A percentile compares a stretch with the other conserved stretches of the same genome.
phyloP scores from a whole-genome alignment of 2,113 vertebrate species.

The Raja brachyura region DNA sequence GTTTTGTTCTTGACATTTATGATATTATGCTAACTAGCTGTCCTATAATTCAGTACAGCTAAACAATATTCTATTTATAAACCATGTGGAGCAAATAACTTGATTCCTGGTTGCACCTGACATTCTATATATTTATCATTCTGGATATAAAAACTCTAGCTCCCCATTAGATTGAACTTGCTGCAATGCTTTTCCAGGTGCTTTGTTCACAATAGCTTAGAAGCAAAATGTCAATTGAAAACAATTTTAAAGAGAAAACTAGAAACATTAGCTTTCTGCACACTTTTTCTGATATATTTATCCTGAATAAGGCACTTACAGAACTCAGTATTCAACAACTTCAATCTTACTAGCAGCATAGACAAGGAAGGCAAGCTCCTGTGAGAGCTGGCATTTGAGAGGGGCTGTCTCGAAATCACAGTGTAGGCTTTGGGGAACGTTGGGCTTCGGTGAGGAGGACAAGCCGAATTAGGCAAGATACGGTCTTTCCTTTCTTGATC shows the following conservation, averaged over 20 bases:
- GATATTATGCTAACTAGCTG: not conserved
- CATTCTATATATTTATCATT: not conserved
- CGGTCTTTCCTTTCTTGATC: too few species aligned
- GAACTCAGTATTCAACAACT: not conserved
- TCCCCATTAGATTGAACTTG: not conserved
- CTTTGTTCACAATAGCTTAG: not conserved
- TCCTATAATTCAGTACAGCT: not conserved
- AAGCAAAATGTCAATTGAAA: not conserved
- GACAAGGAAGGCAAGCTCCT: too few species aligned
- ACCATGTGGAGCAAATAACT: not conserved
- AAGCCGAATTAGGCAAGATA: too few species aligned
- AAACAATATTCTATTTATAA: not conserved
- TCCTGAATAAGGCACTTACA: not conserved
- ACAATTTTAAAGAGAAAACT: not conserved
- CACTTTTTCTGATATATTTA: not conserved
- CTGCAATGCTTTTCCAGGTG: not conserved
- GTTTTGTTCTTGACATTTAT: not conserved
- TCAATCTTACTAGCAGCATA: too few species aligned
- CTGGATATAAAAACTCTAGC: not conserved
- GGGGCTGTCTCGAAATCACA: too few species aligned
- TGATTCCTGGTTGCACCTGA: not conserved
- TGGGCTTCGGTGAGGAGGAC: too few species aligned
- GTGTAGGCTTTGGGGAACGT: too few species aligned
- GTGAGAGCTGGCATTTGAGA: too few species aligned
- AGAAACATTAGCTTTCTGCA: not conserved